Evolutionary conservation across 2,888 invertebrate species (phyloP).

Genomic region (Scrobipalpa atriplicella): DNA sequence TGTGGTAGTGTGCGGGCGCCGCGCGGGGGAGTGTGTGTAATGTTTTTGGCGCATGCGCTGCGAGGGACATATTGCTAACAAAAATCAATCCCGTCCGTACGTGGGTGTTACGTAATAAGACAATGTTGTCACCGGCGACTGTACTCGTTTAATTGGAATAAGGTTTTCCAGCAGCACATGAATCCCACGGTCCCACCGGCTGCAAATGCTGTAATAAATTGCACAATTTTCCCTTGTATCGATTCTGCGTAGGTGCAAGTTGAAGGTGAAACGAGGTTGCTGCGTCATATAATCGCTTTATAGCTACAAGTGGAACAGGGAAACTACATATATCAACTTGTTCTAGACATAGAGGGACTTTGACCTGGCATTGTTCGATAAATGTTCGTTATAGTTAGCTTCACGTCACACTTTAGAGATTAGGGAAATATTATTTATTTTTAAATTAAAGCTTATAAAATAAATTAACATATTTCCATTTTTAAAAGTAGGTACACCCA

Average conservation of each 20-base stretch:
- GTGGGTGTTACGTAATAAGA: slow-evolving; percentile 78
- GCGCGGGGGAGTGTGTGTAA: slow-evolving; percentile 47
- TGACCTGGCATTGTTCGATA: not conserved
- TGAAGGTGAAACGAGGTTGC: not conserved
- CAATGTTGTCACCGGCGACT: slow-evolving; percentile 61
- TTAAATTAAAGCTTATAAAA: too few species aligned
- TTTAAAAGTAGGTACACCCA: too few species aligned
- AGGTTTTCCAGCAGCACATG: slow-evolving; percentile 37
- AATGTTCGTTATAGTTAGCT: not conserved
- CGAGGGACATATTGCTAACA: slow-evolving; percentile 57
- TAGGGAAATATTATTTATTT: too few species aligned
- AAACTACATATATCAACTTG: not conserved
- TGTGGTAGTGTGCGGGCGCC: slow-evolving; percentile 30
- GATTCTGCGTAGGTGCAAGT: not conserved
- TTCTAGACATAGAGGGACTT: not conserved
- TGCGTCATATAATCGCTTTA: not conserved
- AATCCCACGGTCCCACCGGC: not conserved
- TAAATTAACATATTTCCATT: too few species aligned
- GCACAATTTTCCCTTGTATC: not conserved
- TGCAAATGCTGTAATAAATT: not conserved
- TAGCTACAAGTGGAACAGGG: not conserved
- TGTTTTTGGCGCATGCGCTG: slow-evolving; percentile 73
- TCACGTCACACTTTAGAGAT: too few species aligned
- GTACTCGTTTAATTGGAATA: slow-evolving; percentile 62
- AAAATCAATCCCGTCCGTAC: slow-evolving; percentile 75